Conservation (phyloP, 2,113 vertebrate species). For the Cheirogaleus medius region DNA sequence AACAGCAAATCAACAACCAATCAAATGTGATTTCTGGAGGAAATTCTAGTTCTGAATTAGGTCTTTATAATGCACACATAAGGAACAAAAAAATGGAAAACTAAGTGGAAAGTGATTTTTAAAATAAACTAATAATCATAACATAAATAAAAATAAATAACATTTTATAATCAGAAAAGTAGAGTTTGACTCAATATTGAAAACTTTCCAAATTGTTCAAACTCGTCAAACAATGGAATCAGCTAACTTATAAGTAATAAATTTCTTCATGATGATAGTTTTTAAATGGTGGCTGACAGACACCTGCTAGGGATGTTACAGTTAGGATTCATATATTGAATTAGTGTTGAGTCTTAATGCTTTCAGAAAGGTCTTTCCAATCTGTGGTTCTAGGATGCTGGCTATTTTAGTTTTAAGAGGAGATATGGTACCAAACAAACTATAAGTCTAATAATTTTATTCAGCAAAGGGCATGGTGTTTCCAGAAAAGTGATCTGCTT, state of each 20-base stretch:
- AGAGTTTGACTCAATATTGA: neutral
- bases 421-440: neutral
- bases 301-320: neutral
- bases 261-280: neutral
- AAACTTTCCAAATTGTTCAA: neutral
- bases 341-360: neutral
- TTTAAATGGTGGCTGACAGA: neutral
- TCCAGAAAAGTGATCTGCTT: neutral
- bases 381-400: neutral
- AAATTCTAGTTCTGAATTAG: neutral
- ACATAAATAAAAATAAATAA: neutral
- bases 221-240: neutral
- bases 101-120: neutral
- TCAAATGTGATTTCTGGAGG: neutral
- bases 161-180: neutral
- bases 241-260: neutral
- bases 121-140: neutral
- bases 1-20: constrained; percentile 28
- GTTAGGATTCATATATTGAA: neutral
- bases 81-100: neutral
- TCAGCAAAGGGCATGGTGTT: neutral
- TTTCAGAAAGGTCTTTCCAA: neutral
- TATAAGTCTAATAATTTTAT: neutral
- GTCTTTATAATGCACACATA: neutral
- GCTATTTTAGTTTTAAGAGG: neutral